phyloP scores from a whole-genome alignment of 1,140 invertebrate genomes.

The Ips nitidus region DNA sequence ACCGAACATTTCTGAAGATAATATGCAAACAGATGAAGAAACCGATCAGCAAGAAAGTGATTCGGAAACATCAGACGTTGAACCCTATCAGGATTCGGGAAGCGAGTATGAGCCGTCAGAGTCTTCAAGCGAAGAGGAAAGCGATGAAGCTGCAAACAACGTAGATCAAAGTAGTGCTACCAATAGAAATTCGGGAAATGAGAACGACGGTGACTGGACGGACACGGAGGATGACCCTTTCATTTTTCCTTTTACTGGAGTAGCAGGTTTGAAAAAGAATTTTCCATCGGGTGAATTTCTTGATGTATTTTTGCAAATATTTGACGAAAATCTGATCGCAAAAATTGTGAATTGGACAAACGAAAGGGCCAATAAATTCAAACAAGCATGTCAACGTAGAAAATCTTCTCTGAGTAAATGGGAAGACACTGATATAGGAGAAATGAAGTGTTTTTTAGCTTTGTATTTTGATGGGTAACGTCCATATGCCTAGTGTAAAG shows the following conservation, averaged over 20 bases:
- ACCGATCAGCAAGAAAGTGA: not conserved
- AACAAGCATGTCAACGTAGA: not conserved
- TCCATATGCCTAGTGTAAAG: slow-evolving; percentile 8
- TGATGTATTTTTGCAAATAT: not conserved
- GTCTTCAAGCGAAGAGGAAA: not conserved
- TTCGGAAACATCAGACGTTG: not conserved
- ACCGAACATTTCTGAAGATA: no score
- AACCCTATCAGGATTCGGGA: not conserved
- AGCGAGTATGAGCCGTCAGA: not conserved
- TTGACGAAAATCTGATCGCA: not conserved
- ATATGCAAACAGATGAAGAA: not conserved
- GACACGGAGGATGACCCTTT: not conserved
- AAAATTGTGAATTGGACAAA: slow-evolving; percentile 1
- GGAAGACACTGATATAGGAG: not conserved
- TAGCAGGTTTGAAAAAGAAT: not conserved
- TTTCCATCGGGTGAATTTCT: not conserved
- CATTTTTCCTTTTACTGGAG: not conserved
- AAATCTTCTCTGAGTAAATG: not conserved
- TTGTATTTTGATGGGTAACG: slow-evolving; percentile 12
- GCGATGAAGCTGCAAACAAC: not conserved
- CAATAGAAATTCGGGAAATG: not conserved
- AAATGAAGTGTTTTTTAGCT: slow-evolving; percentile 15
- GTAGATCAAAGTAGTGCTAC: not conserved
- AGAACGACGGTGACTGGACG: not conserved
- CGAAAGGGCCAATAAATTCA: not conserved